Evolutionary conservation across 2,797 vertebrate genomes (phyloP).

Genomic region (Cossypha heuglini): DNA sequence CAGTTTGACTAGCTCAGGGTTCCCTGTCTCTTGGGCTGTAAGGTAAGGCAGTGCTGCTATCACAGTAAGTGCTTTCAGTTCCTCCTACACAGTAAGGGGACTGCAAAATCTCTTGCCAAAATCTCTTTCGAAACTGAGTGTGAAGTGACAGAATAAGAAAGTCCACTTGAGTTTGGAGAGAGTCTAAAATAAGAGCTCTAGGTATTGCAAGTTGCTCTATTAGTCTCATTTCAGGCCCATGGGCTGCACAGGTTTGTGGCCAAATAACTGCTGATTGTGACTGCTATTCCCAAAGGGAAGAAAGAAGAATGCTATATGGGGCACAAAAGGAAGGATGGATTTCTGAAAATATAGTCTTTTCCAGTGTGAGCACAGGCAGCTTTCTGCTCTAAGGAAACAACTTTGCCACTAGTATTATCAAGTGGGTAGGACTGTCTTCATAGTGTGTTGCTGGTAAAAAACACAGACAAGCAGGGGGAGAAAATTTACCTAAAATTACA

Average conservation of each 20-base stretch:
- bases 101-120: not conserved
- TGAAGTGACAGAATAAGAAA: not conserved
- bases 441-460: not conserved
- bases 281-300: conserved; percentile 23
- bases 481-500: not conserved
- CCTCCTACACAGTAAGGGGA: not conserved
- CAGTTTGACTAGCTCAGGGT: not conserved
- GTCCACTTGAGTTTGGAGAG: not conserved
- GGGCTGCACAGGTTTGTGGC: not conserved
- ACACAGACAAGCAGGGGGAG: not conserved
- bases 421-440: not conserved
- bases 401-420: not conserved
- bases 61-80: not conserved
- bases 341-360: conserved; percentile 22
- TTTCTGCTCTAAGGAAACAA: not conserved
- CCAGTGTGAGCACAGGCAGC: not conserved
- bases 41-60: not conserved
- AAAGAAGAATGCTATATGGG: conserved; percentile 12
- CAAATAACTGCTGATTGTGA: conserved; percentile 27
- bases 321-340: conserved; percentile 18
- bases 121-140: not conserved
- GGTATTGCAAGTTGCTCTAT: not conserved
- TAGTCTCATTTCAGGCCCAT: not conserved
- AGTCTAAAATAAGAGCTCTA: not conserved
- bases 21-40: not conserved